phyloP scores from a whole-genome alignment of 2,797 vertebrate species.

The Sarcoramphus papa region DNA sequence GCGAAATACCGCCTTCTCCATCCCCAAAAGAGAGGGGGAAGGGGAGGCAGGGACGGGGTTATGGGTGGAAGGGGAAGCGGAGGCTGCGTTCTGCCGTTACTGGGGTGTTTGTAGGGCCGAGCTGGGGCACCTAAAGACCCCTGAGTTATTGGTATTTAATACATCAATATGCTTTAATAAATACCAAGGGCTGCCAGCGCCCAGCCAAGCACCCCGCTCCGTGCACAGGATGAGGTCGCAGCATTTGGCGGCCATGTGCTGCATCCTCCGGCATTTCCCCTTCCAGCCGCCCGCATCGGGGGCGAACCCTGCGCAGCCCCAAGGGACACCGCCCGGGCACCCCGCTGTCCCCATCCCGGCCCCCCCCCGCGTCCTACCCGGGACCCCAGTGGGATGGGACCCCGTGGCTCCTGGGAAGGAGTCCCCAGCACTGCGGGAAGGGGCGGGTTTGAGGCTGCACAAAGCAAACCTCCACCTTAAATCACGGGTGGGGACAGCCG shows the following conservation, averaged over 20 bases:
- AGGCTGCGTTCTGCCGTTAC: accelerated
- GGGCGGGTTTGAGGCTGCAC: not conserved
- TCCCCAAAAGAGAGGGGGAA: not conserved
- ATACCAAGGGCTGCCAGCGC: not conserved
- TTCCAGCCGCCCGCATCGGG: accelerated
- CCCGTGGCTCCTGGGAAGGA: not conserved
- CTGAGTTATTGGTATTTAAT: accelerated
- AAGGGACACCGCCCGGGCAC: accelerated
- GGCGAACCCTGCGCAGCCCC: not conserved
- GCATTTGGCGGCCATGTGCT: accelerated
- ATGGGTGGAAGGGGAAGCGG: not conserved
- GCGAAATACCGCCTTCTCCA: accelerated
- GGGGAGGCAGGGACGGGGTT: not conserved
- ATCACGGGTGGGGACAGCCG: not conserved
- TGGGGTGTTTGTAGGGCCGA: not conserved
- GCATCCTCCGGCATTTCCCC: not conserved
- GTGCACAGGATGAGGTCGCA: not conserved
- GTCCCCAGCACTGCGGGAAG: accelerated
- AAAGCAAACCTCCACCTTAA: not conserved
- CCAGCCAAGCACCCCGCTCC: not conserved
- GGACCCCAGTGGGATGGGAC: not conserved
- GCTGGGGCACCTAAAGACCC: accelerated
- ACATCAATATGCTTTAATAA: accelerated
- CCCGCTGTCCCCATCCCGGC: not conserved
- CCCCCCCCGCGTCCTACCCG: accelerated